Evolutionary conservation across 1,140 invertebrate species (phyloP).

Genomic region (Monochamus saltuarius): DNA sequence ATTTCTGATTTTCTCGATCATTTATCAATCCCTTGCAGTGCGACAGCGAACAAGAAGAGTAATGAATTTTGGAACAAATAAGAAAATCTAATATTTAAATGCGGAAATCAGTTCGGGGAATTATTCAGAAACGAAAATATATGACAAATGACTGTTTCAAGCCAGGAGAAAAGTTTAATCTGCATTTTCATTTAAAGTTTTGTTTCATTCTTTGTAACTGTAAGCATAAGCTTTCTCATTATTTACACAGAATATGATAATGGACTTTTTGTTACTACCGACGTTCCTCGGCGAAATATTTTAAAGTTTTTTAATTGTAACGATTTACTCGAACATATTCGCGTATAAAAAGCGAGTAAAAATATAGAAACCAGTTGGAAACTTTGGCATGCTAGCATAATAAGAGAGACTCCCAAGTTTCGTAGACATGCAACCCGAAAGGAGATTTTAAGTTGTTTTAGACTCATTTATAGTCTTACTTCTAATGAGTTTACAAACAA

Average conservation of each 20-base stretch:
- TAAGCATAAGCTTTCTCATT: background rate
- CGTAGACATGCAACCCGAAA: too few species aligned
- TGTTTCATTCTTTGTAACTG: background rate
- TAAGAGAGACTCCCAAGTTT: too few species aligned
- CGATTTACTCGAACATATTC: too few species aligned
- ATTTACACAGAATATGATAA: constrained; percentile 1
- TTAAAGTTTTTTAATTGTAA: too few species aligned
- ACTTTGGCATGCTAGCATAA: too few species aligned
- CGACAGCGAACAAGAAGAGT: constrained; percentile 4
- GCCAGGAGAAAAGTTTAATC: background rate
- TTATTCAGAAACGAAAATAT: constrained; percentile 5
- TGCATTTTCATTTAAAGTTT: background rate
- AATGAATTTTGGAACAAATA: constrained; percentile 1
- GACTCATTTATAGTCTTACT: too few species aligned
- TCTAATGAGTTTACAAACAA: too few species aligned
- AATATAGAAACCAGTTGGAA: too few species aligned
- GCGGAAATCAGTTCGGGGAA: constrained; percentile 2
- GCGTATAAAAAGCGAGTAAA: too few species aligned
- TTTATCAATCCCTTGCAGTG: background rate
- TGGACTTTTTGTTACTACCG: background rate
- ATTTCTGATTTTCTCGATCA: too few species aligned
- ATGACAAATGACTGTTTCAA: constrained; percentile 5
- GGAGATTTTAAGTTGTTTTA: too few species aligned
- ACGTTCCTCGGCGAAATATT: background rate
- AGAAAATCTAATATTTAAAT: background rate